Evolutionary conservation across 2,113 vertebrate species (phyloP), one percentile per base, ranked within the genome.

Genomic region (Acanthisitta chloris): DNA sequence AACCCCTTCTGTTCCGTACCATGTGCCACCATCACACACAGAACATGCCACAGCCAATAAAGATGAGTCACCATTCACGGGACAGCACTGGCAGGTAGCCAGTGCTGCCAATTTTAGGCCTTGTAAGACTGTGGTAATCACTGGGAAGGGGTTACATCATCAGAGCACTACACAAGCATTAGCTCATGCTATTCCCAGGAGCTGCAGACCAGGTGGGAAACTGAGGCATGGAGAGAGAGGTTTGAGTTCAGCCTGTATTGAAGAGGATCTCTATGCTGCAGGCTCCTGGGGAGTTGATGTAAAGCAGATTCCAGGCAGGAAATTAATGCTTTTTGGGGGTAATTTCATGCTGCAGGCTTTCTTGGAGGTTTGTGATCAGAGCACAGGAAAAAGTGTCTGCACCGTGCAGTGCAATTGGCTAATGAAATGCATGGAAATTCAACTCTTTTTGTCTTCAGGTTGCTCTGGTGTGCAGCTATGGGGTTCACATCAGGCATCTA

Each of bases 21-120:
- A 78, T 72, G 88, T 94, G 94, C 82, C 61, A 2, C 42, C 45
- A 5, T 67, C 93, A 81, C 36, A 28, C 93, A 54, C 34, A 83
- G 58, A 86, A 83, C 94, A 57, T 36, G 57, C 59, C 91, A 81
- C 59, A 71, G 92, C 88, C 94, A 81, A 67, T 42, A 71, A 45
- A 83, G 76, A 95, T 95, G 92, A 96, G 93, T 94, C 82, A 95
- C 92, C 64, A 9, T 97, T 88, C 96, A 93, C 85, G 52, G 92
- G 96, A 95, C 93, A 90, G 86, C 1, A 1, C 36, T 96, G 94
- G 88, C 88, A 57, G 6, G 25, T 34, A 48, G 90, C 95, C 95
- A 97, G 80, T 0, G 34, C 76, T 93, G 91, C 94, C 96, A 81
- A 64, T 94, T 96, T 97, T 95, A 93, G 92, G 74, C 65, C 90